These are phyloP conservation scores for Chloromyia formosa DNA, from an alignment of 2,888 invertebrate species.

Conservation along the genomic window DNA sequence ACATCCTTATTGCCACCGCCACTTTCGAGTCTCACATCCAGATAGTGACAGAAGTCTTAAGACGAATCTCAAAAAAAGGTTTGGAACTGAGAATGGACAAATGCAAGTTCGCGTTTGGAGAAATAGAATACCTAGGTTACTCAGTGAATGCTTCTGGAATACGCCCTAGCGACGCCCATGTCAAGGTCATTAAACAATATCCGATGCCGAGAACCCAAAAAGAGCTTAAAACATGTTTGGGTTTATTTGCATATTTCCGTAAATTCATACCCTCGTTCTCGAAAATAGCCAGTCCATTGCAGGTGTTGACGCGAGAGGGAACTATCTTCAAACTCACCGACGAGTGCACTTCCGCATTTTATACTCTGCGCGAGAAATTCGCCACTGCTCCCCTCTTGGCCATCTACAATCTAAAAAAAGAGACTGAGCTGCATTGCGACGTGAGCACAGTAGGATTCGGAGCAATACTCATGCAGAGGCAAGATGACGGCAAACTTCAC, in stretches of 20 bases:
- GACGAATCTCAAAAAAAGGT: constrained; percentile 48
- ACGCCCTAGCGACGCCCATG: constrained; percentile 14
- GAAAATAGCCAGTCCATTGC: constrained; percentile 27
- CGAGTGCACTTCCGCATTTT: constrained; percentile 3
- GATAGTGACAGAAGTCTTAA: constrained; percentile 48
- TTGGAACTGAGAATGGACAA: constrained; percentile 50
- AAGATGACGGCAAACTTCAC: constrained; percentile 52
- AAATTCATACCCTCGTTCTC: constrained; percentile 53
- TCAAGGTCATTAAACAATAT: constrained; percentile 22
- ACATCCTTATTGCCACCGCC: constrained; percentile 52
- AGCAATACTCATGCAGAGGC: constrained; percentile 53
- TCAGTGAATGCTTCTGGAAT: constrained; percentile 7
- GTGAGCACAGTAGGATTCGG: constrained; percentile 53
- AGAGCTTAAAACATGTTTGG: constrained; percentile 49
- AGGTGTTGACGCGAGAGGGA: constrained; percentile 19
- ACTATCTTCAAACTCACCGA: neutral
- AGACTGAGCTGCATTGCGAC: constrained; percentile 56
- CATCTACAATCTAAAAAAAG: constrained; percentile 52
- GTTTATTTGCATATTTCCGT: constrained; percentile 53
- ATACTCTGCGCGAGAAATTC: too few relatives aligned
- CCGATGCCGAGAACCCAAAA: constrained; percentile 21
- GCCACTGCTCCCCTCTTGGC: constrained; percentile 52
- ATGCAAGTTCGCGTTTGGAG: constrained; percentile 49
- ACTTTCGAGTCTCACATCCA: constrained; percentile 50
- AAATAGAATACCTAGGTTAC: constrained; percentile 41